phyloP scores from a whole-genome alignment of 2,113 vertebrate genomes.

The Pygoscelis antarcticus region DNA sequence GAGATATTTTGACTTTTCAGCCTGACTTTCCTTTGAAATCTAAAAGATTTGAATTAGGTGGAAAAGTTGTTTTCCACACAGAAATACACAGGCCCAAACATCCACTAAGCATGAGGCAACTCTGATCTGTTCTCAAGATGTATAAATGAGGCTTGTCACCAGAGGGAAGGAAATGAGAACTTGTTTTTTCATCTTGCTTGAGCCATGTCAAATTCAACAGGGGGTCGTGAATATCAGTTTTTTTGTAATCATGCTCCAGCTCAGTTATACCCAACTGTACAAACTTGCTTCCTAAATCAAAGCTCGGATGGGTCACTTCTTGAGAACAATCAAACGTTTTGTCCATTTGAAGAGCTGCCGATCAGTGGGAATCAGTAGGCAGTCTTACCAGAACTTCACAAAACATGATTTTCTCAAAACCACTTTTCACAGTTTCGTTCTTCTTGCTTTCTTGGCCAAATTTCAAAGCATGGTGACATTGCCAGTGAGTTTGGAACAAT shows the following conservation, averaged over 20 bases:
- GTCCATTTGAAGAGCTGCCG: background rate
- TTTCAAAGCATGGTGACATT: background rate
- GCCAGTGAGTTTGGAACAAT: background rate
- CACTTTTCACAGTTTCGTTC: background rate
- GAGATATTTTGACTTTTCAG: background rate
- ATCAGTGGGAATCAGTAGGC: background rate
- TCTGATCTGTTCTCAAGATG: background rate
- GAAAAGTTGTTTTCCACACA: background rate
- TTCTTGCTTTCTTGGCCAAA: background rate
- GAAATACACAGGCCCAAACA: background rate
- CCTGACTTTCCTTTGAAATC: background rate
- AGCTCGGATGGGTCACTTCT: background rate
- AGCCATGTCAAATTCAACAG: background rate
- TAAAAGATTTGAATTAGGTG: background rate
- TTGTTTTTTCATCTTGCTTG: background rate
- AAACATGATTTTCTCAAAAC: background rate
- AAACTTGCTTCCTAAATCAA: background rate
- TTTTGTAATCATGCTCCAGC: background rate
- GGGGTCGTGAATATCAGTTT: background rate
- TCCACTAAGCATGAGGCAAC: background rate
- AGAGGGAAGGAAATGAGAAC: background rate
- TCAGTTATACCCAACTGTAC: background rate
- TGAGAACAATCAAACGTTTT: background rate
- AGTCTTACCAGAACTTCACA: background rate
- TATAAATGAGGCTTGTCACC: background rate